Conservation (phyloP, 2,113 vertebrate species). For the Vireo altiloquus region DNA sequence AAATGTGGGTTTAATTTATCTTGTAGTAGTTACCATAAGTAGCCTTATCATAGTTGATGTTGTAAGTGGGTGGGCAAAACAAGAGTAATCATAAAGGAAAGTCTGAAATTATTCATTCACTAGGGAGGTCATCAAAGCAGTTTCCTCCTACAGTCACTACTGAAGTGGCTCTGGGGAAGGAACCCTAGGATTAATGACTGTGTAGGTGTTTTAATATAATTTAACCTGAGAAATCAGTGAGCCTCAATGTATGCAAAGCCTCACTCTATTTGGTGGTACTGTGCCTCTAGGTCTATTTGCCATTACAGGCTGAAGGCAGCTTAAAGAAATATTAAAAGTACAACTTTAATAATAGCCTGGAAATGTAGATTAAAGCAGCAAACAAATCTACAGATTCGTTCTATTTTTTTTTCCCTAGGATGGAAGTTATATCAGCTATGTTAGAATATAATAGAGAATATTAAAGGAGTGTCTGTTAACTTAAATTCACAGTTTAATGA, state of each 20-base stretch:
- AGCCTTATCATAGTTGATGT: neutral
- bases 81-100: neutral
- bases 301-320: neutral
- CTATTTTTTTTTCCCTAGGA: neutral
- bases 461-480: neutral
- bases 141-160: neutral
- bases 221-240: neutral
- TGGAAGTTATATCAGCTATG: neutral
- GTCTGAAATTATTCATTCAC: neutral
- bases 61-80: neutral
- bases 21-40: neutral
- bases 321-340: neutral
- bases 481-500: neutral
- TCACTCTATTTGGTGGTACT: neutral
- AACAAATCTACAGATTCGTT: no score
- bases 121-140: neutral
- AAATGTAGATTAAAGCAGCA: neutral
- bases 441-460: neutral
- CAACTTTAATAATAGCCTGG: neutral
- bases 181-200: neutral
- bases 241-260: neutral
- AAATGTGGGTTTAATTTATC: neutral
- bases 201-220: neutral
- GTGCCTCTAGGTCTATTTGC: neutral
- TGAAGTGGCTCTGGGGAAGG: neutral